phyloP scores from a whole-genome alignment of 2,113 vertebrate genomes.

The Nipponia nippon region DNA sequence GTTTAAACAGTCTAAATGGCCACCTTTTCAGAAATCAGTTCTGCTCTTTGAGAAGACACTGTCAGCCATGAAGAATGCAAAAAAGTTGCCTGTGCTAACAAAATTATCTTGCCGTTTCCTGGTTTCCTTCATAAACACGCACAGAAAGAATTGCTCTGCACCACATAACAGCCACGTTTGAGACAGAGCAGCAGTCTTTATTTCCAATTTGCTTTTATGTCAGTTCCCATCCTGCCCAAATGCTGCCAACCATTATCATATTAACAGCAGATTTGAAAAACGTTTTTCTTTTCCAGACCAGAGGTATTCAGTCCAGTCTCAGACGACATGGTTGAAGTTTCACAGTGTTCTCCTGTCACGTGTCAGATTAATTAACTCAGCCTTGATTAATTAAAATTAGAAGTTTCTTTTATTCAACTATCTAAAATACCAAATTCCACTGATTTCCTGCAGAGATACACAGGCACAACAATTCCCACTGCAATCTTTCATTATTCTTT shows the following conservation, averaged over 20 bases:
- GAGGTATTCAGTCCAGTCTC: not conserved
- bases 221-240: not conserved
- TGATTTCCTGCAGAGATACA: conserved; percentile 41
- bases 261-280: conserved; percentile 6
- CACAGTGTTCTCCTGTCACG: not conserved
- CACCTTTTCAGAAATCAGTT: not conserved
- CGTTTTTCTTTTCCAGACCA: not conserved
- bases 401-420: conserved; percentile 24
- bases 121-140: not conserved
- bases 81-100: not conserved
- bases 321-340: not conserved
- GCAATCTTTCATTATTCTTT: conserved; percentile 40
- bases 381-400: conserved; percentile 2
- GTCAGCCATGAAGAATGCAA: not conserved
- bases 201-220: conserved; percentile 14
- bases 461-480: conserved; percentile 39
- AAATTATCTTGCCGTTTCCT: not conserved
- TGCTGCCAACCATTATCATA: not conserved
- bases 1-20: not conserved
- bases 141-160: not conserved
- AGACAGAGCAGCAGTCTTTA: not conserved
- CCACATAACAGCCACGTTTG: not conserved
- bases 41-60: not conserved
- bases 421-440: conserved; percentile 28
- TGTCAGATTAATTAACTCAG: conserved; percentile 16